phyloP scores from a whole-genome alignment of 2,113 vertebrate species.

The Boleophthalmus pectinirostris region DNA sequence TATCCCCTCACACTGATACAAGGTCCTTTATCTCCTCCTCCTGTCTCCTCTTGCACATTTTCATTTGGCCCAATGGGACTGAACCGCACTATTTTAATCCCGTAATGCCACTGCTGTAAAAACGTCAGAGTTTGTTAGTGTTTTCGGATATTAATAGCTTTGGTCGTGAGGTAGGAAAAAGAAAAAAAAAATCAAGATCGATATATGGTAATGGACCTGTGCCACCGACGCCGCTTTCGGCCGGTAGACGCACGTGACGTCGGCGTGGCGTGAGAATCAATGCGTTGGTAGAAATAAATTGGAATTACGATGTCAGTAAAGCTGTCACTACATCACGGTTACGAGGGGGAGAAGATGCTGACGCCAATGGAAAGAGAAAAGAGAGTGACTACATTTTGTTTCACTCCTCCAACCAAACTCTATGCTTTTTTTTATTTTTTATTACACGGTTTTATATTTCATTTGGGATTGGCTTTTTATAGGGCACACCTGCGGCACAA shows the following conservation, averaged over 20 bases:
- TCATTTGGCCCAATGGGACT: conserved; percentile 7
- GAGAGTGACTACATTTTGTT: conserved; percentile 20
- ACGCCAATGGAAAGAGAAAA: conserved; percentile 56
- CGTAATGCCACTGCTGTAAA: conserved; percentile 36
- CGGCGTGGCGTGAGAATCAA: conserved; percentile 36
- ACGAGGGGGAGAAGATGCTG: conserved; percentile 50
- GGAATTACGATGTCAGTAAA: conserved; percentile 57
- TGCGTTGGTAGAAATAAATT: conserved; percentile 52
- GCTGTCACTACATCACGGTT: conserved; percentile 55
- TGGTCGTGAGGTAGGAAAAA: not conserved
- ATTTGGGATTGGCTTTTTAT: not conserved
- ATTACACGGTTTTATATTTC: not conserved
- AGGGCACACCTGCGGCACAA: not conserved
- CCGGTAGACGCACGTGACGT: conserved; percentile 23
- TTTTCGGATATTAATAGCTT: conserved; percentile 33
- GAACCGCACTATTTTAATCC: conserved; percentile 33
- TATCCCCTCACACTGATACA: not conserved
- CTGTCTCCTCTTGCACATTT: not conserved
- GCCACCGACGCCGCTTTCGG: conserved; percentile 33
- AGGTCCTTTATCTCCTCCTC: not conserved
- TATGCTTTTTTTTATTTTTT: not conserved
- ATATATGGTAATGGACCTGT: conserved; percentile 52
- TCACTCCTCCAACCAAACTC: conserved; percentile 19
- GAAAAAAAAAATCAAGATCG: conserved; percentile 34
- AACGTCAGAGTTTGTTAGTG: conserved; percentile 26